Conservation (phyloP, 2,888 invertebrate species). For the Chrysodeixis includens region DNA sequence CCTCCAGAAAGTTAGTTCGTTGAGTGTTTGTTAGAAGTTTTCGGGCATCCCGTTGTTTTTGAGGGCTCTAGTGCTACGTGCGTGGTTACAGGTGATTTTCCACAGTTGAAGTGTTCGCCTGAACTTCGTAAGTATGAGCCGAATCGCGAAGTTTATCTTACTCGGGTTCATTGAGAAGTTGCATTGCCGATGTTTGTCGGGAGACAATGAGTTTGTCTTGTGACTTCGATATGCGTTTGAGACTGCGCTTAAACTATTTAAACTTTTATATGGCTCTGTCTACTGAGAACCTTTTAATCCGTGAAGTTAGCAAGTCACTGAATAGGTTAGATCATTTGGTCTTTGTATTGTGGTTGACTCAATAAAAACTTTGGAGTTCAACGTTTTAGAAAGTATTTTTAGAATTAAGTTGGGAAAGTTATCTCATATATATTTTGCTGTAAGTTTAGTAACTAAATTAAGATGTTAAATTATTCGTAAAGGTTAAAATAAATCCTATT, state of each 20-base stretch:
- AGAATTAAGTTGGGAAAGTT: neutral
- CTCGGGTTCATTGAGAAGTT: slow-evolving; percentile 75
- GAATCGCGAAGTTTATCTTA: slow-evolving; percentile 78
- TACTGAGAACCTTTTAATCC: slow-evolving; percentile 57
- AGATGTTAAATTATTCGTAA: neutral
- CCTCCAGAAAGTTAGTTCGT: slow-evolving; percentile 59
- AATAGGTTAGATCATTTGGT: slow-evolving; percentile 34
- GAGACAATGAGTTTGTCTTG: slow-evolving; percentile 81
- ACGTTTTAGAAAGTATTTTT: slow-evolving; percentile 4
- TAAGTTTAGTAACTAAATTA: neutral
- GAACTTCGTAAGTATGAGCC: slow-evolving; percentile 77
- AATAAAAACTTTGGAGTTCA: slow-evolving; percentile 8
- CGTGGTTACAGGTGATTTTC: slow-evolving; percentile 77
- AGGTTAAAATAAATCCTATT: neutral
- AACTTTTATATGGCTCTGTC: slow-evolving; percentile 61
- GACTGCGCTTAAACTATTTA: slow-evolving; percentile 69
- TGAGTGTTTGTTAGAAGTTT: slow-evolving; percentile 73
- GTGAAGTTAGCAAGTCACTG: slow-evolving; percentile 30
- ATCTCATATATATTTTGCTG: neutral
- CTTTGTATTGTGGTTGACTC: slow-evolving; percentile 14
- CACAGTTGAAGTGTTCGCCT: slow-evolving; percentile 68
- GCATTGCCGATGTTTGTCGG: slow-evolving; percentile 72
- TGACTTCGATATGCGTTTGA: slow-evolving; percentile 74
- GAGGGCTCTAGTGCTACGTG: slow-evolving; percentile 67
- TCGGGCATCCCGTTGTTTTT: slow-evolving; percentile 72